Percentiles rank a stretch among this genome's conserved stretches.
These are phyloP conservation scores for Menura novaehollandiae DNA, from an alignment of 2,113 vertebrate genomes.

Conservation along the genomic window DNA sequence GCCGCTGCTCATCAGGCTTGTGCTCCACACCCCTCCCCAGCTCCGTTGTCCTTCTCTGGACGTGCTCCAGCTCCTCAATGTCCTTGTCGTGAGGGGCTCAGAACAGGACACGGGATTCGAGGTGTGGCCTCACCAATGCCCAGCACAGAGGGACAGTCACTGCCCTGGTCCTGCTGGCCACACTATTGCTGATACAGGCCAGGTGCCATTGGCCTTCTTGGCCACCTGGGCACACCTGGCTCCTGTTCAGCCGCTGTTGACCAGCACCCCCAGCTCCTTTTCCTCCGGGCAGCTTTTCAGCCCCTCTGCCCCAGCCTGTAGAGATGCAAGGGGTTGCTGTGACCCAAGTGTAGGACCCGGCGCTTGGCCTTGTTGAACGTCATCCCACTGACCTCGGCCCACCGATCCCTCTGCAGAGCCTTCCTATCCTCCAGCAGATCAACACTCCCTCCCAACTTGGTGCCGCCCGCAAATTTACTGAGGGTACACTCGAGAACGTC, in stretches of 20 bases:
- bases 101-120: background rate
- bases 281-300: background rate
- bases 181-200: background rate
- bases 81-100: background rate
- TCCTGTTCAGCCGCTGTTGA: background rate
- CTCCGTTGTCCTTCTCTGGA: background rate
- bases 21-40: background rate
- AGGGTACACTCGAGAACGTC: background rate
- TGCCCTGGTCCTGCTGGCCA: background rate
- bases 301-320: background rate
- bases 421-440: background rate
- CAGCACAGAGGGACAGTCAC: fast-evolving
- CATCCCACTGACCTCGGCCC: background rate
- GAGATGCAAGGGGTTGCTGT: background rate
- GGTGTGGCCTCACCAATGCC: background rate
- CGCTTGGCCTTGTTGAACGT: background rate
- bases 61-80: background rate
- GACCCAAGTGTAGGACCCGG: background rate
- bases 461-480: background rate
- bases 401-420: background rate
- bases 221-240: background rate
- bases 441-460: background rate
- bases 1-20: background rate
- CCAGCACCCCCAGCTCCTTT: background rate
- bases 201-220: background rate